Evolutionary conservation across 2,113 vertebrate species (phyloP).

Genomic region (Gavialis gangeticus): DNA sequence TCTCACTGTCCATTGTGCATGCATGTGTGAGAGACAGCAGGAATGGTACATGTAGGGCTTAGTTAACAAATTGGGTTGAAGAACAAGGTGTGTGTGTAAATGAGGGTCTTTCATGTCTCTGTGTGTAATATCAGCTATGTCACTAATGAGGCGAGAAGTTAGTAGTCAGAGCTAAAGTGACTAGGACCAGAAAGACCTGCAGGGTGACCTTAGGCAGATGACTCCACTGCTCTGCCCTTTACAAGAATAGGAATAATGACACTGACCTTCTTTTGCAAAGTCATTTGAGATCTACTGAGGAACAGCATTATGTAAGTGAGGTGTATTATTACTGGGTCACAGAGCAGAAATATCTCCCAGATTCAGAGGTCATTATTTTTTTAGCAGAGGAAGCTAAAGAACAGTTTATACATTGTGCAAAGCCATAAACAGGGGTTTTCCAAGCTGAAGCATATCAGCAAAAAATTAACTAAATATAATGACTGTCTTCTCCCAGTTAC

Average conservation of each 20-base stretch:
- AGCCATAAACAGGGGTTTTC: background rate
- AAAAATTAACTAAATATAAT: background rate
- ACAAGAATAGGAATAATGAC: background rate
- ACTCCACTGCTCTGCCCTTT: background rate
- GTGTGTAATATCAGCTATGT: accelerated
- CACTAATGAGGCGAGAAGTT: no score
- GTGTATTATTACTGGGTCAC: accelerated
- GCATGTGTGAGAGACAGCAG: background rate
- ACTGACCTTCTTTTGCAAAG: background rate
- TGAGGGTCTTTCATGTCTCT: accelerated
- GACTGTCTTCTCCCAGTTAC: background rate
- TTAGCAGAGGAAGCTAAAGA: background rate
- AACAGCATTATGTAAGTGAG: background rate
- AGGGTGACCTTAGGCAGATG: background rate
- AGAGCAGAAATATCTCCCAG: background rate
- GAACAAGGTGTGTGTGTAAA: accelerated
- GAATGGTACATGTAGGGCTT: accelerated
- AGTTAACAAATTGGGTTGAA: background rate
- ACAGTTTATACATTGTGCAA: background rate
- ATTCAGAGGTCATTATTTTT: background rate
- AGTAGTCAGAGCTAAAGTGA: background rate
- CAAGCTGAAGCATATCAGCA: background rate
- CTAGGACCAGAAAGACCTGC: background rate
- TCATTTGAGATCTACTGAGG: background rate
- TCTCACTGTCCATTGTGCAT: accelerated